Evolutionary conservation across 2,113 vertebrate species (phyloP).

Genomic region (Odontophorus gujanensis): DNA sequence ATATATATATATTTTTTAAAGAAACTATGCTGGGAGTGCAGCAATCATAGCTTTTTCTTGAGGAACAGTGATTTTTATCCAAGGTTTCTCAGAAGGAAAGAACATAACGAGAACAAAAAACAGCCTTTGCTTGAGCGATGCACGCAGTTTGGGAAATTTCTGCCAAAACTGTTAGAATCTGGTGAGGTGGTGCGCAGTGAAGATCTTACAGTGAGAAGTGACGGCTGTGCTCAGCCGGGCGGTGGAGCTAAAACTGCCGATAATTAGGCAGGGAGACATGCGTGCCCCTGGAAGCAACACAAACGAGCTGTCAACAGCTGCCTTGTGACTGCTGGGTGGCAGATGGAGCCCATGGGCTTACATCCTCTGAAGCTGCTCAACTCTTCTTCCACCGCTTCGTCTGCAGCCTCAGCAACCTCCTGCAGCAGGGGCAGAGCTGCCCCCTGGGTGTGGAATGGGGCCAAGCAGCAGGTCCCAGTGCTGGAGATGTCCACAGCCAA

Average conservation of each 20-base stretch:
- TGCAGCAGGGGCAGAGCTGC: accelerated
- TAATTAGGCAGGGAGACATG: conserved; percentile 32
- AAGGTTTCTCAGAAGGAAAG: not conserved
- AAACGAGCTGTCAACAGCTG: conserved; percentile 31
- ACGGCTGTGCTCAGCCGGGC: not conserved
- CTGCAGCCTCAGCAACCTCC: not conserved
- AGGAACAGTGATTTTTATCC: not conserved
- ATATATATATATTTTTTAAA: not conserved
- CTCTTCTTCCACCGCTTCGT: not conserved
- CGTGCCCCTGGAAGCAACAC: not conserved
- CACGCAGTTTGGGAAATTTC: not conserved
- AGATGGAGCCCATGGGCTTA: accelerated
- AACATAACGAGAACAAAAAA: not conserved
- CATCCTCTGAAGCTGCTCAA: not conserved
- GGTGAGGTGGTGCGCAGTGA: not conserved
- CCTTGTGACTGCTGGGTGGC: not conserved
- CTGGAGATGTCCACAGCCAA: not conserved
- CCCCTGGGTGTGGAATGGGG: not conserved
- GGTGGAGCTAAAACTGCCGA: conserved; percentile 17
- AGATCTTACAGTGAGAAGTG: not conserved
- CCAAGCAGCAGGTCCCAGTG: not conserved
- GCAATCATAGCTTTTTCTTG: not conserved
- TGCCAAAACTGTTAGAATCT: not conserved
- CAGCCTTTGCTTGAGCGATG: not conserved
- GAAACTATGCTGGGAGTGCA: not conserved